These are phyloP conservation scores for Cantharis lateralis DNA, from an alignment of 2,888 invertebrate genomes.

Conservation along the genomic window DNA sequence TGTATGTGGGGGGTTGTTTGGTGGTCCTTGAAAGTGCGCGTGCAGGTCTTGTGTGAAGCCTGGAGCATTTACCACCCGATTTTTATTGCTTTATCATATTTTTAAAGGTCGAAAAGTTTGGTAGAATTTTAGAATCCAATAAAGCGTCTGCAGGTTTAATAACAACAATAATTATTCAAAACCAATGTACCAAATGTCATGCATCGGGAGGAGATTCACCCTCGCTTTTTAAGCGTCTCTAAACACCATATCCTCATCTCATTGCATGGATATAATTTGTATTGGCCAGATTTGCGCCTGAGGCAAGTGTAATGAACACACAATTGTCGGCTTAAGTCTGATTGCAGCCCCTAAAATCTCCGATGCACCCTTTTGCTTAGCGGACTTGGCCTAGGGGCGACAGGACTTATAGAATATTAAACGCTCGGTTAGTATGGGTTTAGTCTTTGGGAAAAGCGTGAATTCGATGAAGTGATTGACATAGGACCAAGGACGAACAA, in stretches of 20 bases:
- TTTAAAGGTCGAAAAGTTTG: slow-evolving; percentile 10
- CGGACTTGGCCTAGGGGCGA: slow-evolving; percentile 39
- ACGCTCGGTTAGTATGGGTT: slow-evolving; percentile 51
- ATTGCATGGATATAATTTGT: slow-evolving; percentile 56
- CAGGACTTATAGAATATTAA: slow-evolving; percentile 53
- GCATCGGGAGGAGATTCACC: slow-evolving; percentile 37
- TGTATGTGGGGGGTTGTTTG: slow-evolving; percentile 15
- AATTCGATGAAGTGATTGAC: slow-evolving; percentile 22
- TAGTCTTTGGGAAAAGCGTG: slow-evolving; percentile 42
- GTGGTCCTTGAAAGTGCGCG: slow-evolving; percentile 42
- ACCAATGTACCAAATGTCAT: slow-evolving; percentile 50
- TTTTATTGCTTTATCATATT: slow-evolving; percentile 38
- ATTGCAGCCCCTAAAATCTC: slow-evolving; percentile 51
- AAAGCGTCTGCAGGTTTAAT: slow-evolving; percentile 18
- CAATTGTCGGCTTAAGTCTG: slow-evolving; percentile 59
- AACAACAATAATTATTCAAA: slow-evolving; percentile 50
- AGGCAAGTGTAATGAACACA: slow-evolving; percentile 57
- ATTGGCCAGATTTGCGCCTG: slow-evolving; percentile 59
- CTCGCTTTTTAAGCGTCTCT: slow-evolving; percentile 28
- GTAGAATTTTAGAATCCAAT: slow-evolving; percentile 20
- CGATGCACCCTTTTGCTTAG: slow-evolving; percentile 28
- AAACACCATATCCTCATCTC: slow-evolving; percentile 39
- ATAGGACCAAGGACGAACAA: background rate
- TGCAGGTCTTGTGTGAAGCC: slow-evolving; percentile 40
- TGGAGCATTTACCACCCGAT: slow-evolving; percentile 40